phyloP scores from a whole-genome alignment of 2,113 vertebrate species.

The Ptychochromis oligacanthus region DNA sequence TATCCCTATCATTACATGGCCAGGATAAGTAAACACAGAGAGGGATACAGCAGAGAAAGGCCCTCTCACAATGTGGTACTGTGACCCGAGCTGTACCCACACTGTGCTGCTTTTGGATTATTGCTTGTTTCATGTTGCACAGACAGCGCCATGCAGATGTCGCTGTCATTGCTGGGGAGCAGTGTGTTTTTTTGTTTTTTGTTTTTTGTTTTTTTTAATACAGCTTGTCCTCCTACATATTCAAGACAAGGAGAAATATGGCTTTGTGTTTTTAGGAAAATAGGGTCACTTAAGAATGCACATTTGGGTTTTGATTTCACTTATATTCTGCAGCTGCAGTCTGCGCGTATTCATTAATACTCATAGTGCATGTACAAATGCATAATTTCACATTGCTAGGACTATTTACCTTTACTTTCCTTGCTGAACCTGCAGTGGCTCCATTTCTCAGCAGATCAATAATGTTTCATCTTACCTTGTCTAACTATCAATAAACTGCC shows the following conservation, averaged over 20 bases:
- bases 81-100: conserved; percentile 26
- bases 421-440: not conserved
- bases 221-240: not conserved
- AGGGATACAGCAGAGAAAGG: conserved; percentile 31
- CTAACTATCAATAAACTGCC: conserved; percentile 25
- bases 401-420: not conserved
- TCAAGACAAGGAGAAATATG: not conserved
- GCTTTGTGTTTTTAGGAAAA: not conserved
- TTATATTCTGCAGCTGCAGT: not conserved
- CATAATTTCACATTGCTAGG: not conserved
- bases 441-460: conserved; percentile 7
- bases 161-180: conserved; percentile 29
- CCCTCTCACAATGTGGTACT: conserved; percentile 41
- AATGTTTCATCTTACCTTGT: conserved; percentile 8
- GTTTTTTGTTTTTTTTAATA: not conserved
- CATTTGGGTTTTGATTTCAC: not conserved
- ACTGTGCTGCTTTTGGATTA: conserved; percentile 50
- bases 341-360: not conserved
- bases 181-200: conserved; percentile 23
- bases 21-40: conserved; percentile 55
- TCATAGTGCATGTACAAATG: not conserved
- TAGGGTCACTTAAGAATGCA: not conserved
- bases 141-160: conserved; percentile 1
- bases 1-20: conserved; percentile 64
- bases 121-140: conserved; percentile 31